Conservation (phyloP, 2,888 invertebrate genomes). For the Nomada fabriciana region DNA sequence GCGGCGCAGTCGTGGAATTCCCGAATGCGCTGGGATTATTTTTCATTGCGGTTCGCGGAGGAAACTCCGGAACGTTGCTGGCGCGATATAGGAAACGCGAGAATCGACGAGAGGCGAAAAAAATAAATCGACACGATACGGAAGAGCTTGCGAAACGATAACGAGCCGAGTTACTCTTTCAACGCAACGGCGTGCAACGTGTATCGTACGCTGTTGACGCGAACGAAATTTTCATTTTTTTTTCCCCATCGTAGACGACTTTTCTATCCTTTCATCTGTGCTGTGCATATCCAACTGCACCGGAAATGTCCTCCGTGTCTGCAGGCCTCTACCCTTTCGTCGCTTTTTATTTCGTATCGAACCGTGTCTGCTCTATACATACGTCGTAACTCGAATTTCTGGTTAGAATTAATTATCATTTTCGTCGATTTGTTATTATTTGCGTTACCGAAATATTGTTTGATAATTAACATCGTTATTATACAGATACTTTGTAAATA, state of each 20-base stretch:
- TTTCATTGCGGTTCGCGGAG: constrained; percentile 1
- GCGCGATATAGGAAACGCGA: constrained; percentile 22
- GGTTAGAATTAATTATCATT: no score
- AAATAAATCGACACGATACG: constrained; percentile 24
- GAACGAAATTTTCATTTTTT: constrained; percentile 76
- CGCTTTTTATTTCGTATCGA: background rate
- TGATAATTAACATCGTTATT: no score
- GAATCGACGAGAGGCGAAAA: constrained; percentile 31
- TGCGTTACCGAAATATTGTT: no score
- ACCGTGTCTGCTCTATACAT: background rate
- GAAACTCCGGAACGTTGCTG: constrained; percentile 24
- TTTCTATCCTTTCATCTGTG: constrained; percentile 20
- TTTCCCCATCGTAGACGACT: constrained; percentile 49
- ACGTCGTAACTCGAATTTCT: background rate
- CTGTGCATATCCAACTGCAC: constrained; percentile 33
- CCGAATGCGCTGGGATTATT: constrained; percentile 38
- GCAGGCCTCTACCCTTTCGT: background rate
- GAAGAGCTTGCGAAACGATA: constrained; percentile 40
- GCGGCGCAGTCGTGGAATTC: background rate
- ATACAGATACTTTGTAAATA: no score
- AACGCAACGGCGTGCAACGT: constrained; percentile 21
- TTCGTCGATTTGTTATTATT: no score
- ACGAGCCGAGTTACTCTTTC: constrained; percentile 53
- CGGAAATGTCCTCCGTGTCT: constrained; percentile 38
- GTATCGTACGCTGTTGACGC: constrained; percentile 50